These are phyloP conservation scores for Caerostris extrusa DNA, from an alignment of 1,140 invertebrate species.

Conservation along the genomic window DNA sequence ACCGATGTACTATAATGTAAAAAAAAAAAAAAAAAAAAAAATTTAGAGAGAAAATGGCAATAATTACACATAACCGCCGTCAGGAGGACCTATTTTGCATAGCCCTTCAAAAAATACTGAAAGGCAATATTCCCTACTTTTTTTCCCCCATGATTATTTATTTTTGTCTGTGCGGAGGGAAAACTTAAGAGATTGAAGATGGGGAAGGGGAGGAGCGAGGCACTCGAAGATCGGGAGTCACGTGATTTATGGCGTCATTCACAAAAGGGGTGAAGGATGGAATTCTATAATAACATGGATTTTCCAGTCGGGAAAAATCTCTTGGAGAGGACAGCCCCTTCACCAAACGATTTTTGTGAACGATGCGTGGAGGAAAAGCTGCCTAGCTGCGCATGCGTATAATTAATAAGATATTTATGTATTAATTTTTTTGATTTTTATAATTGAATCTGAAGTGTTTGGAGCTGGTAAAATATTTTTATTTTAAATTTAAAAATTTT, in stretches of 20 bases:
- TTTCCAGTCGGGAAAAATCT: constrained; percentile 22
- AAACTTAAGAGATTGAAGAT: not conserved
- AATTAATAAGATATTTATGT: not conserved
- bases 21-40: not conserved
- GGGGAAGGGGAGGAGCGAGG: not conserved
- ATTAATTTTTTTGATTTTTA: not conserved
- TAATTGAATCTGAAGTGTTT: too few relatives aligned
- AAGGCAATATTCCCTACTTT: not conserved
- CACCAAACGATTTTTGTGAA: not conserved
- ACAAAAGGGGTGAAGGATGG: constrained; percentile 37
- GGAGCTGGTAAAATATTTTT: too few relatives aligned
- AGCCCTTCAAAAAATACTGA: constrained; percentile 44
- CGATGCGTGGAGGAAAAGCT: not conserved
- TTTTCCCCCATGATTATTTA: not conserved
- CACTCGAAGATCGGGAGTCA: not conserved
- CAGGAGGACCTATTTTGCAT: constrained; percentile 40
- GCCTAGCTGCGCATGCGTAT: not conserved
- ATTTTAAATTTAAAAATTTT: too few relatives aligned
- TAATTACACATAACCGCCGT: constrained; percentile 48
- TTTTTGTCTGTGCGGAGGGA: not conserved
- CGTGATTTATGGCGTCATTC: constrained; percentile 55
- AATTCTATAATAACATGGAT: constrained; percentile 51
- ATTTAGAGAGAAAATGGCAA: constrained; percentile 37
- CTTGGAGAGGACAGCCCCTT: not conserved
- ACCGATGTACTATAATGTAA: not conserved